A percentile compares a stretch with the other conserved stretches of the same genome.
Conservation (phyloP, 1,140 invertebrate genomes). For the Heterodera carotae region DNA sequence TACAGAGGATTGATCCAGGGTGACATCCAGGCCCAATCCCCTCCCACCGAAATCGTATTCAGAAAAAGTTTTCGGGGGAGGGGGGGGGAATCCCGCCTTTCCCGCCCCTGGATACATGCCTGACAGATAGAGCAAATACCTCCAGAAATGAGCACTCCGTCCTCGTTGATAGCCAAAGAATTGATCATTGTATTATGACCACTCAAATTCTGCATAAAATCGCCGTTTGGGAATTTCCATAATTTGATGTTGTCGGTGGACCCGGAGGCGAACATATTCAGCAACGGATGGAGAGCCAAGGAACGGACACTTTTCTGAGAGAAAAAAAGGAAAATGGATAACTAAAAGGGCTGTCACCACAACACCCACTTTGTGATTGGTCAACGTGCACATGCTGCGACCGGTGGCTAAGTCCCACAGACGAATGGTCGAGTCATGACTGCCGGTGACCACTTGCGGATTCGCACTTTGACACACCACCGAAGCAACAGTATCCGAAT, state of each 20-base stretch:
- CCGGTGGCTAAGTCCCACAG: conserved; percentile 96
- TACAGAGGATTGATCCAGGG: too few species aligned
- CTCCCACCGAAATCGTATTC: too few species aligned
- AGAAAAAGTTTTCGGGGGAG: too few species aligned
- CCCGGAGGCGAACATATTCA: conserved; percentile 94
- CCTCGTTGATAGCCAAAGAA: conserved; percentile 86
- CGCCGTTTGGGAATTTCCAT: conserved; percentile 97
- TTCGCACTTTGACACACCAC: conserved; percentile 87
- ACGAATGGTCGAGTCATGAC: conserved; percentile 77
- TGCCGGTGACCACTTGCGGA: conserved; percentile 78
- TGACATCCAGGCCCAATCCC: too few species aligned
- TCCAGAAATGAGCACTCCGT: conserved; percentile 93
- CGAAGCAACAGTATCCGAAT: conserved; percentile 93
- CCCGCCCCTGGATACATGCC: too few species aligned
- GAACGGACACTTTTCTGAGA: conserved; percentile 84
- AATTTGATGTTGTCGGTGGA: conserved; percentile 99
- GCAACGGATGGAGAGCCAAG: conserved; percentile 83
- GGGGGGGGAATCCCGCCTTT: too few species aligned
- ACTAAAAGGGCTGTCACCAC: too few species aligned
- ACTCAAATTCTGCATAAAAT: conserved; percentile 93
- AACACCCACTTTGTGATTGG: conserved; percentile 82
- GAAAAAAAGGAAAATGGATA: too few species aligned
- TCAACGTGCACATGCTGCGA: conserved; percentile 88
- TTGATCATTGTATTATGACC: conserved; percentile 98
- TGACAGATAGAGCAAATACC: too few species aligned